Base-by-base conservation (phyloP, 2,113 vertebrate genomes). In the Colistium nudipinnis region DNA sequence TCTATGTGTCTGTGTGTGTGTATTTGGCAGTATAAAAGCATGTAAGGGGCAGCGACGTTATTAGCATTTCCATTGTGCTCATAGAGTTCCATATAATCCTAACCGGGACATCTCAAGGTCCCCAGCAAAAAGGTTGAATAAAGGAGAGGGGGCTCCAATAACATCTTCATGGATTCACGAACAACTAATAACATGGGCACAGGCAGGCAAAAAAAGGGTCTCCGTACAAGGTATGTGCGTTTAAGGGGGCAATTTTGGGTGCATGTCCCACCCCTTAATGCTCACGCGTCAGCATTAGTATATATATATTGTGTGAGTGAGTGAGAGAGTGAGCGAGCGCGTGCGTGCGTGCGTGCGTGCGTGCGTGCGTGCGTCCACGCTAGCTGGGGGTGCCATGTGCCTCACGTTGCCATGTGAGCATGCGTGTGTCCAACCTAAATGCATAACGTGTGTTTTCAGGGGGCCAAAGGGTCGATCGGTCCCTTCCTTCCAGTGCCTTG, bases 361-460 rank as follows among this genome's bases (percentile, higher is more conserved):
- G n/a, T n/a, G n/a, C n/a, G 14, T 38, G 36, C 13, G 20, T 10
- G 7, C 69, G 56, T 57, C 36, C 57, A 59, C 59, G 27, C 41
- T 35, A 13, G 22, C 41, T 36, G 49, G 35, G 20, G 28, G 30
- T 70, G 35, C 63, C n/a, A n/a, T n/a, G n/a, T n/a, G n/a, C n/a
- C n/a, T n/a, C n/a, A 38, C 44, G 25, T 72, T 35, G 53, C 38
- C 20, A 24, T 60, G 31, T 49, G 60, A 12, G 25, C 22, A 17
- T 45, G 36, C 24, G 57, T 20, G 39, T 31, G 66, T 82, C 57
- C 53, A 52, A n/a, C 54, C 9, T 62, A 66, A 78, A 77, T 73
- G 83, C 41, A 67, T 73, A 73, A 74, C 63, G 79, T 82, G 72
- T 79, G 66, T 74, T 79, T 84, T 86, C 68, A 56, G 67, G 31